phyloP scores from a whole-genome alignment of 2,888 invertebrate genomes.

The Idaea dimidiata region DNA sequence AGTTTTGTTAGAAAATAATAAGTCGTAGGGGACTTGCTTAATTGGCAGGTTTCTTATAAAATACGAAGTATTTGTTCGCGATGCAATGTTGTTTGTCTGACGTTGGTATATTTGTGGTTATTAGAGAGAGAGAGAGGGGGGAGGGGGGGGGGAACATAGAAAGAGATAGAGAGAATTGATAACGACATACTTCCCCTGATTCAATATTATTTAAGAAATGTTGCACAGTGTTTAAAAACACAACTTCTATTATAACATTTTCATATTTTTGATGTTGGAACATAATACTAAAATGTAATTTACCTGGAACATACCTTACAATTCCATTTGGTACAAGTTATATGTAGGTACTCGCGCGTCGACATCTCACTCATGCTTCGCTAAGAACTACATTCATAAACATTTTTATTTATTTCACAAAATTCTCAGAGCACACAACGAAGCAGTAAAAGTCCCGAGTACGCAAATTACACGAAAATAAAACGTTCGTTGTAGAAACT shows the following conservation, averaged over 20 bases:
- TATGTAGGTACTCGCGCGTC: not conserved
- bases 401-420: constrained; percentile 14
- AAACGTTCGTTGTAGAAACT: constrained; percentile 13
- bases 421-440: constrained; percentile 16
- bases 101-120: not conserved
- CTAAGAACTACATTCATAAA: constrained; percentile 3
- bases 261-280: too few relatives aligned
- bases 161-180: not conserved
- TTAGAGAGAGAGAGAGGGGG: not conserved
- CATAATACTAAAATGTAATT: not conserved
- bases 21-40: constrained; percentile 31
- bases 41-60: constrained; percentile 32
- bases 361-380: not conserved
- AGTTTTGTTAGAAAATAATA: constrained; percentile 34
- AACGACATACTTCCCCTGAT: too few relatives aligned
- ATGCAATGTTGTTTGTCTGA: not conserved
- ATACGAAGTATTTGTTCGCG: constrained; percentile 21
- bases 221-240: too few relatives aligned
- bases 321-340: not conserved
- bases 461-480: constrained; percentile 23
- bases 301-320: not conserved
- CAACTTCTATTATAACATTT: too few relatives aligned
- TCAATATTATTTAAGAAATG: too few relatives aligned
- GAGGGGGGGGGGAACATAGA: too few relatives aligned
- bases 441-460: constrained; percentile 14